Evolutionary conservation across 2,113 vertebrate species (phyloP).

Genomic region (Calyptomena viridis): DNA sequence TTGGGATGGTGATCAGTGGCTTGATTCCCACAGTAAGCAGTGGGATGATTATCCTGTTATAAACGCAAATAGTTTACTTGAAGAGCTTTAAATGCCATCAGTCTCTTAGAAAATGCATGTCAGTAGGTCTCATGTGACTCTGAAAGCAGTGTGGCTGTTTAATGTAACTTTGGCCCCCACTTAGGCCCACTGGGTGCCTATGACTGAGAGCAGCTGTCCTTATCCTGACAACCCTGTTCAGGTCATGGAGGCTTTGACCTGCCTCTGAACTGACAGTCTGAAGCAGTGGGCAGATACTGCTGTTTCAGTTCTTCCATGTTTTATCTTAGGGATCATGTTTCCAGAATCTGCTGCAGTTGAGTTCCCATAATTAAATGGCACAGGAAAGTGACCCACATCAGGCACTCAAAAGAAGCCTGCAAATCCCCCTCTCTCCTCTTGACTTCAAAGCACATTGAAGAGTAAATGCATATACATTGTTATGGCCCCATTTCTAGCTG

Average conservation of each 20-base stretch:
- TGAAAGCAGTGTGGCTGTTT: neutral
- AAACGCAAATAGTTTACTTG: neutral
- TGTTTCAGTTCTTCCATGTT: neutral
- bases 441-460: neutral
- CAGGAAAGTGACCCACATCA: neutral
- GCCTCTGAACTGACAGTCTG: neutral
- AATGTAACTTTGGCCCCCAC: slow-evolving; percentile 14
- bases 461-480: neutral
- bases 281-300: neutral
- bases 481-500: neutral
- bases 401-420: neutral
- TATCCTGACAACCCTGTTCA: neutral
- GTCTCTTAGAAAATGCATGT: slow-evolving; percentile 28
- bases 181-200: neutral
- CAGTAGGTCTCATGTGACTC: slow-evolving; percentile 8
- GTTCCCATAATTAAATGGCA: neutral
- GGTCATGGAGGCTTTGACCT: neutral
- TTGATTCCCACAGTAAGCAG: neutral
- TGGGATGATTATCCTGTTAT: neutral
- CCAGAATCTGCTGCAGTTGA: neutral
- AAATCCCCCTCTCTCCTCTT: neutral
- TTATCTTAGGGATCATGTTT: neutral
- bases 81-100: slow-evolving; percentile 27
- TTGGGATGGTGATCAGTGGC: neutral
- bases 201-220: neutral